Evolutionary conservation across 2,113 vertebrate genomes (phyloP), one percentile per base, ranked within the genome.

Genomic region (Boulengeromyrus knoepffleri): DNA sequence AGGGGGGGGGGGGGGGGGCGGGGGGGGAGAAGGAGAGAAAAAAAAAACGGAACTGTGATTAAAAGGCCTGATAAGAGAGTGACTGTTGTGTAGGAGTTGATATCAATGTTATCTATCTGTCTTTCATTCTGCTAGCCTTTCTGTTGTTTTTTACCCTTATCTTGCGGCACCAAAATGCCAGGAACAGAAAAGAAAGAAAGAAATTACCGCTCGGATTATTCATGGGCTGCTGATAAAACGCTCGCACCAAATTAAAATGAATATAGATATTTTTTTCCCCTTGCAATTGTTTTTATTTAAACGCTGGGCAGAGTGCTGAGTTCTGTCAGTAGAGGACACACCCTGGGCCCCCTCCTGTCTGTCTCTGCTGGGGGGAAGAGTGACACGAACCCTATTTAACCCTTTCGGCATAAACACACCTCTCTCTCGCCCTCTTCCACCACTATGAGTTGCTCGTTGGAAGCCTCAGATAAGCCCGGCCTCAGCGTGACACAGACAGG

Each of bases 61-160:
- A 98, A 98, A 97, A 98, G 97, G 96, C 93, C 87, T 45, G 97
- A 98, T 98, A 98, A 97, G 95, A 91, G 93, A 95, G 95, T 96
- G 96, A 95, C 96, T 97, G 97, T 97, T 97, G 97, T 98, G 97
- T 97, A 97, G 97, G 97, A 98, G 97, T 97, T 96, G 89, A 95
- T 98, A 98, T 98, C 97, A 97, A 96, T 94, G 97, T 98, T 98
- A 97, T 98, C 97, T 98, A 98, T 98, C 97, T 96, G 96, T 96
- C 96, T 97, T 97, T 97, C 97, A 96, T 97, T 97, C 96, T 97
- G 96, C 62, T 95, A 97, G 96, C 96, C 96, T 96, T 96, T 97
- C 97, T 98, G 96, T 98, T 98, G 97, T 98, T 98, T 98, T 95
- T 97, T 95, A 95, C 95, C 93, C 97, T 98, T 98, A 98, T 98